These are phyloP conservation scores for Pitangus sulphuratus DNA, from an alignment of 2,797 vertebrate species.

Conservation along the genomic window DNA sequence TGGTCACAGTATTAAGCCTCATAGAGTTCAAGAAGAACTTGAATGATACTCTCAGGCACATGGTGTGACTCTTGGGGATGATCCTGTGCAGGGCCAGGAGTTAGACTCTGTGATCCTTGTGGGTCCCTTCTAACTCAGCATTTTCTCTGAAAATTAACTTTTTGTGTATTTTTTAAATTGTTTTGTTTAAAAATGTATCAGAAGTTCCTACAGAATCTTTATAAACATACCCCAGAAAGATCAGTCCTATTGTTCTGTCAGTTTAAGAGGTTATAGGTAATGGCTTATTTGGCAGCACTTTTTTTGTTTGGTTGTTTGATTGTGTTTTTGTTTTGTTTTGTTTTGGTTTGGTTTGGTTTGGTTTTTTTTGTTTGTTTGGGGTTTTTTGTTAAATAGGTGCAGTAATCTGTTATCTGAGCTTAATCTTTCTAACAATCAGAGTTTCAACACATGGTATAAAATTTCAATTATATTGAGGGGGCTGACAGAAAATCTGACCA, in stretches of 20 bases:
- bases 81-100: not conserved
- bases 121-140: not conserved
- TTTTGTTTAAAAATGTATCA: not conserved
- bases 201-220: not conserved
- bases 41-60: not conserved
- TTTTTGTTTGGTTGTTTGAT: no score
- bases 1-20: not conserved
- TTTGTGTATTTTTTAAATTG: accelerated
- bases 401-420: not conserved
- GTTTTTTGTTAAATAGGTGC: no score
- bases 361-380: no score
- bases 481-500: not conserved
- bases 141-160: not conserved
- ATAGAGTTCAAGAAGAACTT: not conserved
- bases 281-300: not conserved
- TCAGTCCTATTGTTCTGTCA: not conserved
- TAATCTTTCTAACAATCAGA: not conserved
- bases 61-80: not conserved
- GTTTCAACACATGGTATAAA: not conserved
- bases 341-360: no score
- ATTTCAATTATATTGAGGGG: not conserved
- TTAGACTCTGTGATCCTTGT: no score
- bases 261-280: not conserved
- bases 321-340: no score
- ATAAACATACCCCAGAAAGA: not conserved